Base-by-base conservation (phyloP, 2,797 vertebrate species). In the Spinibarbus caldwelli region DNA sequence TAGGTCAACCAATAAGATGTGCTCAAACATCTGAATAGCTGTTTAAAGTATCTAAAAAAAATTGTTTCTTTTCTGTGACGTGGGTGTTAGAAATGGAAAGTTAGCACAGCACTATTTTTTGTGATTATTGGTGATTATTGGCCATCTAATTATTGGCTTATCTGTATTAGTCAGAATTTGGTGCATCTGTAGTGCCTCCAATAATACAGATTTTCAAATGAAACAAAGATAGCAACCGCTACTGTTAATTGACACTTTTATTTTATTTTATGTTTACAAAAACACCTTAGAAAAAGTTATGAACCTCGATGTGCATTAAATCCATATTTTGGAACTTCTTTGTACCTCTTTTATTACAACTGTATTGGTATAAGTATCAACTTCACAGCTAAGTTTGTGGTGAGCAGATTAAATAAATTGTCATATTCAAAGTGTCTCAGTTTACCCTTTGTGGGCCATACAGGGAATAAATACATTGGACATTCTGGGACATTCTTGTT, bases 401-500 rank as follows among this genome's bases (percentile, higher is more conserved):
- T 75, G 9, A 75, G 54, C 54, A 47, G 41, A 75, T n/a, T 26
- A 72, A 34, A 29, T 34, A 2, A 43, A 52, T 1, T 76, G 41
- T 17, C 5, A 1, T 5, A 52, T 43, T 38, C 19, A 3, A 78
- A 57, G 36, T 19, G 19, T 70, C 26, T 47, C 29, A 34, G 15
- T 78, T 26, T 75, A 52, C 34, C 4, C 15, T 77, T 49, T 76
- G 29, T 76, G 57, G 62, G 6, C 57, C 17, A 83, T 36, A 52
- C 41, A 66, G 70, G 68, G 26, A 82, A 54, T n/a, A n/a, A n/a
- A n/a, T 62, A 85, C 86, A 94, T 94, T 92, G 92, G 93, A 91
- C 90, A 86, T 87, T 86, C 90, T 93, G 92, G 93, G 93, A 92
- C 52, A 57, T 57, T 94, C 90, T 91, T 90, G 91, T 94, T 92